A percentile compares a stretch with the other conserved stretches of the same genome.
phyloP scores from a whole-genome alignment of 2,888 invertebrate species.

The Elysia crispata region DNA sequence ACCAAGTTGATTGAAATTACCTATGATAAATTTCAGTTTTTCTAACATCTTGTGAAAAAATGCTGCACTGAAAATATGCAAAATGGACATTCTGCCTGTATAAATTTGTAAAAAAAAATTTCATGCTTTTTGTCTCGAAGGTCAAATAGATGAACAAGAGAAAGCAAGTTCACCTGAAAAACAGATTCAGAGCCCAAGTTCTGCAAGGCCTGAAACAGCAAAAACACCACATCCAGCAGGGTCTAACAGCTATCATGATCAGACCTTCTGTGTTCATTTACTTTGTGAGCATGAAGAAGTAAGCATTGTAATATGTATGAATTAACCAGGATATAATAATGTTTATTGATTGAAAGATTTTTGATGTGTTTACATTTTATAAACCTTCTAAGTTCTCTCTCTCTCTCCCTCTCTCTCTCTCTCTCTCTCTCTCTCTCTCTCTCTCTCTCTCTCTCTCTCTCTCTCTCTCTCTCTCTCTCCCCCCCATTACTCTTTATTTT shows the following conservation, averaged over 20 bases:
- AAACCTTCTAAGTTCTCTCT: background rate
- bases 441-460: background rate
- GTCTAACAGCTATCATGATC: conserved; percentile 50
- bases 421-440: background rate
- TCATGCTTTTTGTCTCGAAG: too few species aligned
- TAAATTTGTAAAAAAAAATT: too few species aligned
- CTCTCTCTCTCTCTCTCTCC: background rate
- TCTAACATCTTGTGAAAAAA: too few species aligned
- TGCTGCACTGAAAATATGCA: too few species aligned
- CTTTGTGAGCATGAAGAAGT: conserved; percentile 76
- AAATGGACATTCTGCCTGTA: too few species aligned
- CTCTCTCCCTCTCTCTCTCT: background rate
- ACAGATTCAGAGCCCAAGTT: background rate
- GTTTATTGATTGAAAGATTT: too few species aligned
- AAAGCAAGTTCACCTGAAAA: background rate
- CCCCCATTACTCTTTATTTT: too few species aligned
- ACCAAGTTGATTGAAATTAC: too few species aligned
- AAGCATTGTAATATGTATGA: conserved; percentile 9
- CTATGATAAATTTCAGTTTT: too few species aligned
- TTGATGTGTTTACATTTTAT: too few species aligned
- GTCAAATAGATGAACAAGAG: background rate
- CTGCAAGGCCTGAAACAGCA: background rate
- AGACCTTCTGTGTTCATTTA: conserved; percentile 66
- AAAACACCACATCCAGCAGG: background rate
- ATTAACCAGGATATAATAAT: too few species aligned